Conservation (phyloP, 2,888 invertebrate genomes). For the Hirtodrosophila cameraria region DNA sequence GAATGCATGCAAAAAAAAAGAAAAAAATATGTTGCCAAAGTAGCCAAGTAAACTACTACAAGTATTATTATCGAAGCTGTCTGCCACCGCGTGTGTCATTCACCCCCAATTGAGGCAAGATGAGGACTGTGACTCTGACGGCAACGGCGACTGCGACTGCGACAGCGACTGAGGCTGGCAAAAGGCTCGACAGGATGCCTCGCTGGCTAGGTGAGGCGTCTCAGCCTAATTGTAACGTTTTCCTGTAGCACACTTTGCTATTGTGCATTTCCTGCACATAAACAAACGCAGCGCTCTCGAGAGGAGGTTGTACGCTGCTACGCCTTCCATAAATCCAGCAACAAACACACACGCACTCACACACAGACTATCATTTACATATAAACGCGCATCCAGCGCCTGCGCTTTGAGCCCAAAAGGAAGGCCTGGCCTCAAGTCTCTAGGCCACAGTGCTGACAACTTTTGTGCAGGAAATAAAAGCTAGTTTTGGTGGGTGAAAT, state of each 20-base stretch:
- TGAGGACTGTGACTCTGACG: conserved; percentile 23
- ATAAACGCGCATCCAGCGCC: conserved; percentile 40
- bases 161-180: conserved; percentile 40
- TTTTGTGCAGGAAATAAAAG: too few species aligned
- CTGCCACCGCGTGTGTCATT: conserved; percentile 54
- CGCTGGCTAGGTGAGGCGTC: conserved; percentile 19
- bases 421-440: conserved; percentile 11
- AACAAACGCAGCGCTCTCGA: conserved; percentile 50
- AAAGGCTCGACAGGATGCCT: conserved; percentile 42
- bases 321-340: conserved; percentile 26
- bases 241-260: conserved; percentile 66
- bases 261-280: conserved; percentile 74
- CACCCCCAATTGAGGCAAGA: conserved; percentile 50
- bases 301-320: not conserved
- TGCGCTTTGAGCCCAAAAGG: conserved; percentile 27
- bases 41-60: not conserved
- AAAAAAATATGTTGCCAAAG: too few species aligned
- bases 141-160: not conserved
- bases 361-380: not conserved
- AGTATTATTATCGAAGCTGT: conserved; percentile 18
- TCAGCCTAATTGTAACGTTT: conserved; percentile 70
- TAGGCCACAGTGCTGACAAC: conserved; percentile 24
- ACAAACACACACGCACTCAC: not conserved
- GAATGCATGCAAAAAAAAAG: too few species aligned
- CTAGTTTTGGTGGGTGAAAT: too few species aligned